Base-by-base conservation (phyloP, 2,797 vertebrate genomes). In the Brachymystax lenok region DNA sequence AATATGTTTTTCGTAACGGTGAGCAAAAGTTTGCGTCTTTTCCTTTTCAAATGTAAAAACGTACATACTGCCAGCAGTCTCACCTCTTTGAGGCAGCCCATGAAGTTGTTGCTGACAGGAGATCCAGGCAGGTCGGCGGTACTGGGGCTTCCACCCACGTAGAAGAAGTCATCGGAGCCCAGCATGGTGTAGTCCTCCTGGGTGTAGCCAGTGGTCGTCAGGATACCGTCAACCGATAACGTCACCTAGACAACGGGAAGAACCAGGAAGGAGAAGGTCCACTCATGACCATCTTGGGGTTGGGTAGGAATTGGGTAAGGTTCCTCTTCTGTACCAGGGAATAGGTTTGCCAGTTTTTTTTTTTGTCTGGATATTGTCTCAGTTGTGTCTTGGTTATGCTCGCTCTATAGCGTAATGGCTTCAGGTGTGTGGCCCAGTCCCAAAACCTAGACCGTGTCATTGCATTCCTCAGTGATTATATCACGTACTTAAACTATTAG, bases 151-250 rank as follows among this genome's bases (percentile, higher is more conserved):
- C 98, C 98, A 52, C 98, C 98, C 3, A 99, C 98, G 0, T 99
- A 99, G 90, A 99, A 99, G 93, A 99, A 99, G 87, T 99, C 98
- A 66, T 99, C 98, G 0, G 98, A 99, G 56, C 98, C 98, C 88
- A 99, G 88, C 98, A 99, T 99, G 86, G 98, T 99, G 92, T 99
- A 99, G 92, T 99, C 98, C 78, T 99, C 98, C 85, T 99, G 98
- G 0, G 98, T 99, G 91, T 99, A 99, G 50, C 98, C 98, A 0
- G 98, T 99, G 5, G 98, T 99, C 76, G 98, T 99, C 76, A 99
- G 95, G 84, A 99, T 98, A 77, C 98, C 98, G 73, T 99, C 98
- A 90, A 99, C 98, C 30, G 98, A 99, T 89, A 99, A 99, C 30
- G 98, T 99, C 83, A 99, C 98, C 98, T 99, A 35, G 92, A 63